A percentile compares a stretch with the other conserved stretches of the same genome.
Conservation (phyloP, 2,888 invertebrate genomes). For the Scotopteryx bipunctaria region DNA sequence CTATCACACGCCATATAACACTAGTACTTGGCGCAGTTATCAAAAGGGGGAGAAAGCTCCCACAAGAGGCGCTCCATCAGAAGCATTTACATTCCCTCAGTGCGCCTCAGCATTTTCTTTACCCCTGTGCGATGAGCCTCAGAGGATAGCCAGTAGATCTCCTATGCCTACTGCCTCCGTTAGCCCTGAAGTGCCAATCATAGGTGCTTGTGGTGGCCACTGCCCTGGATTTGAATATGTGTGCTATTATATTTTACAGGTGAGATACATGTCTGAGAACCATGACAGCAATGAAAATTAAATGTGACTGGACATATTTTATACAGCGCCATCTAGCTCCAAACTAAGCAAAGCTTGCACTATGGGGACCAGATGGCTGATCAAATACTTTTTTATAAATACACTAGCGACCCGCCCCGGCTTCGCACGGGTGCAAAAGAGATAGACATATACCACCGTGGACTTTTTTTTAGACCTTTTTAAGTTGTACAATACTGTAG, state of each 20-base stretch:
- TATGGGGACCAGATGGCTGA: too few species aligned
- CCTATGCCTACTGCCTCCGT: slow-evolving; percentile 64
- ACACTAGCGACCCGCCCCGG: too few species aligned
- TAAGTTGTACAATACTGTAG: too few species aligned
- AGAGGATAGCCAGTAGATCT: slow-evolving; percentile 53
- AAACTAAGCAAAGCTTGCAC: too few species aligned
- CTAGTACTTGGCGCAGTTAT: slow-evolving; percentile 67
- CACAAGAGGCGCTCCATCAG: slow-evolving; percentile 47
- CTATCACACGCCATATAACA: slow-evolving; percentile 75
- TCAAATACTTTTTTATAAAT: too few species aligned
- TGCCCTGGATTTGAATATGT: slow-evolving; percentile 88
- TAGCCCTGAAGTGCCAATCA: slow-evolving; percentile 81
- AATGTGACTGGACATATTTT: too few species aligned
- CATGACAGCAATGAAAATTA: too few species aligned
- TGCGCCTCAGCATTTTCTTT: slow-evolving; percentile 74
- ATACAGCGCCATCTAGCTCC: too few species aligned
- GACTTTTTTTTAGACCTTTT: too few species aligned
- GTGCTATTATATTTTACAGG: slow-evolving; percentile 88
- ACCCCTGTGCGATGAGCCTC: slow-evolving; percentile 67
- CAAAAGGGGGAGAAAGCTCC: slow-evolving; percentile 61
- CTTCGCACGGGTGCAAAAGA: too few species aligned
- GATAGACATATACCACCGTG: too few species aligned
- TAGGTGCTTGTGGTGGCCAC: slow-evolving; percentile 87
- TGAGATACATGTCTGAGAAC: too few species aligned
- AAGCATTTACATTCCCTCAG: slow-evolving; percentile 66